Conservation (phyloP, 1,140 invertebrate genomes). For the Plectus sambesii region DNA sequence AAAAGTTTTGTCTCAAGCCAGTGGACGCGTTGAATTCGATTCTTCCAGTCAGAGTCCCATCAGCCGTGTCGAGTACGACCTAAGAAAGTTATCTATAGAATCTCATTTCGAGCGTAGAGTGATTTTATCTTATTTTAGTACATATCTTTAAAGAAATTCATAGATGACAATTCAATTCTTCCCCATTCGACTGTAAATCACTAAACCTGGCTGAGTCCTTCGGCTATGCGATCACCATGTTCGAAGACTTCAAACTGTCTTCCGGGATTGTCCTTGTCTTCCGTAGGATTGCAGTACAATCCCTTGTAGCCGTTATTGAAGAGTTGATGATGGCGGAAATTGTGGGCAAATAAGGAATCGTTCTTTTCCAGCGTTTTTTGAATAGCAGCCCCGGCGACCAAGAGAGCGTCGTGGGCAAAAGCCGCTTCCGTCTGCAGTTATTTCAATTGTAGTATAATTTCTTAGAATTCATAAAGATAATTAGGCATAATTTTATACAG, state of each 20-base stretch:
- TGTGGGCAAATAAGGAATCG: constrained; percentile 41
- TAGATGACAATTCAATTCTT: no score
- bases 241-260: constrained; percentile 42
- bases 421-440: constrained; percentile 11
- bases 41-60: constrained; percentile 37
- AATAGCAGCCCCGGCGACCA: constrained; percentile 18
- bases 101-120: no score
- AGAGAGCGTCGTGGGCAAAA: constrained; percentile 20
- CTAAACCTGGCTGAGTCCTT: constrained; percentile 28
- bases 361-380: constrained; percentile 21
- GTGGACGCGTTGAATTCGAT: constrained; percentile 42
- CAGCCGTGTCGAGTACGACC: constrained; percentile 27
- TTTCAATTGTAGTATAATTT: constrained; percentile 1
- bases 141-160: no score
- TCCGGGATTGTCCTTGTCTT: constrained; percentile 33
- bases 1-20: constrained; percentile 39
- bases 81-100: no score
- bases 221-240: constrained; percentile 35
- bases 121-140: no score
- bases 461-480: constrained; percentile 1
- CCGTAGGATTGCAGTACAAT: constrained; percentile 37
- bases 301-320: constrained; percentile 39
- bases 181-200: no score
- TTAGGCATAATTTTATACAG: no score
- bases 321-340: constrained; percentile 40